Base-by-base conservation (phyloP, 2,797 vertebrate species). In the Lepidocolaptes lacrymiger region DNA sequence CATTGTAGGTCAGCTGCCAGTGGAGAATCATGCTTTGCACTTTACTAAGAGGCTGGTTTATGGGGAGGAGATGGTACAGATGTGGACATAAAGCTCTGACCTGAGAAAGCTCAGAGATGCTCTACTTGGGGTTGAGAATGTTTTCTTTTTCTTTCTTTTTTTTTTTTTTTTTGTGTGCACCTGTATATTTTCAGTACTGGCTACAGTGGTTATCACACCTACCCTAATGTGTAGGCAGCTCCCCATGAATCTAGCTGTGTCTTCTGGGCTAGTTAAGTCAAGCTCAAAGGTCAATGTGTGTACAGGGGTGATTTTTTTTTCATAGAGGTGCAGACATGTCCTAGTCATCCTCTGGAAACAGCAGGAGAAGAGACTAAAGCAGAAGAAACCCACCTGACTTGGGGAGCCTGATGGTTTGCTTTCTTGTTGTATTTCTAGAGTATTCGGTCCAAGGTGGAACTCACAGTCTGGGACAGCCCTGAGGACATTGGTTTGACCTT, bases 401-500 rank as follows among this genome's bases (percentile, higher is more conserved):
- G 68, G 19, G 67, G 93, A 48, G 95, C 7, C 39, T 85, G 28
- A 85, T 22, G 2, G 28, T 52, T 80, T 92, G 76, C 39, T 94
- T 95, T 96, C 82, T n/a, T 32, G 1, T 94, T 82, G 36, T 84
- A 34, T 86, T 97, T 93, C 67, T 97, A 99, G 99, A 99, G 99
- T 94, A 99, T 99, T 95, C 99, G 99, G 30, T 99, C 99, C 27
- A 99, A 99, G 96, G 99, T 99, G 96, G 99, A 99, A 96, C 97
- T 99, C 91, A 99, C 99, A 0, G 99, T 99, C 36, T 99, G 98
- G 98, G 99, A 99, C 95, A 99, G 98, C 82, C 99, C 99, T 2
- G 99, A 99, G 90, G 99, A 99, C 89, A 97, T 99, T 91, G 98
- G 97, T 58, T 97, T 99, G 74, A 98, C 98, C 91, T 99, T 99